Conservation (phyloP, 2,888 invertebrate genomes). For the Polylopha cassiicola region DNA sequence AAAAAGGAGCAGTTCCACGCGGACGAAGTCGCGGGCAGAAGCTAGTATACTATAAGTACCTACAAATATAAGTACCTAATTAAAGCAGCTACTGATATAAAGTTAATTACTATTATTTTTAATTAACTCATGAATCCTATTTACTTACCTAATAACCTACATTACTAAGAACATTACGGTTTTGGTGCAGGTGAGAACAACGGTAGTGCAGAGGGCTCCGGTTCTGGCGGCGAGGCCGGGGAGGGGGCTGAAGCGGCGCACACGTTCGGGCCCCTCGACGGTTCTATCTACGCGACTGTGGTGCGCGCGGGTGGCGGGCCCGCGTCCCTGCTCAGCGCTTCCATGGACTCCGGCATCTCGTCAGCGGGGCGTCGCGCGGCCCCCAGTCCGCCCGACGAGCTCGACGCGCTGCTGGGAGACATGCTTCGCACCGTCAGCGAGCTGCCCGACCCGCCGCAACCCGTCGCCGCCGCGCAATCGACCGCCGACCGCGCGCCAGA, state of each 20-base stretch:
- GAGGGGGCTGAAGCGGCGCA: slow-evolving; percentile 75
- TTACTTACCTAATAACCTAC: background rate
- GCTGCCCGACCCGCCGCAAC: slow-evolving; percentile 79
- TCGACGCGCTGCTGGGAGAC: slow-evolving; percentile 90
- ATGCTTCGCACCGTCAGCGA: slow-evolving; percentile 93
- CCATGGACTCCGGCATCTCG: slow-evolving; percentile 94
- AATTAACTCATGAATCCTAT: slow-evolving; percentile 46
- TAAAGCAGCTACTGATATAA: no score
- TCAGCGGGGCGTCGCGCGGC: slow-evolving; percentile 81
- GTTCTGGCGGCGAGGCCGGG: slow-evolving; percentile 63
- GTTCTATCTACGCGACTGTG: slow-evolving; percentile 90
- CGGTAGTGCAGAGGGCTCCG: slow-evolving; percentile 69
- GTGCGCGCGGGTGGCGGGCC: slow-evolving; percentile 66
- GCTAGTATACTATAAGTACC: no score
- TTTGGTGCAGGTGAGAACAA: slow-evolving; percentile 75
- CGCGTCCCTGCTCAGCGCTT: slow-evolving; percentile 87
- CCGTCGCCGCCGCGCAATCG: slow-evolving; percentile 49
- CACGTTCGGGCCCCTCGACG: slow-evolving; percentile 91
- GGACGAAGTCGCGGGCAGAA: no score
- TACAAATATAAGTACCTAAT: no score
- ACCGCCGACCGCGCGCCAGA: slow-evolving; percentile 71
- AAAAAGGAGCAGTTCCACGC: no score
- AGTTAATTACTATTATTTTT: no score
- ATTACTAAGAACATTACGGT: no score
- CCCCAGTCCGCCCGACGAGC: slow-evolving; percentile 79